A percentile compares a stretch with the other conserved stretches of the same genome.
Conservation (phyloP, 2,888 invertebrate genomes). For the Cataglyphis albicans region DNA sequence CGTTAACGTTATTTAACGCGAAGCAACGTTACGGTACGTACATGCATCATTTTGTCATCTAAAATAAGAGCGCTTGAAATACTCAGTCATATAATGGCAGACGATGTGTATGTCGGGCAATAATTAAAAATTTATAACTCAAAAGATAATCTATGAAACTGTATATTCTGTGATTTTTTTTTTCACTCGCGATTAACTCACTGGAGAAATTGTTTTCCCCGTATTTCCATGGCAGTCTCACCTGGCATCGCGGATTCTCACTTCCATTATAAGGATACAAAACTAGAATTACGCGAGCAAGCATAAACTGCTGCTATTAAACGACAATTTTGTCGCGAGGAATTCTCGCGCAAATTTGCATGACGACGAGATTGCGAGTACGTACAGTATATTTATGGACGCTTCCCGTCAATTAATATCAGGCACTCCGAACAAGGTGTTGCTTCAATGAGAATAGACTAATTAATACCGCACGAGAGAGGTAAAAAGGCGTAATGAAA, state of each 20-base stretch:
- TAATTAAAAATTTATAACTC: slow-evolving; percentile 28
- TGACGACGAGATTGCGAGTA: slow-evolving; percentile 44
- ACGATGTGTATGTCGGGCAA: background rate
- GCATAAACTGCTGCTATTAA: background rate
- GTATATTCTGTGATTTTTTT: background rate
- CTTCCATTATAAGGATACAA: slow-evolving; percentile 1
- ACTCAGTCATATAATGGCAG: background rate
- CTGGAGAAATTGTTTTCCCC: slow-evolving; percentile 50
- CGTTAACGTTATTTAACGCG: slow-evolving; percentile 73
- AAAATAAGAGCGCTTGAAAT: slow-evolving; percentile 2
- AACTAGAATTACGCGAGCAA: background rate
- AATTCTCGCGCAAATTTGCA: slow-evolving; percentile 55
- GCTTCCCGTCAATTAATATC: slow-evolving; percentile 78
- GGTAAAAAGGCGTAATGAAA: slow-evolving; percentile 11
- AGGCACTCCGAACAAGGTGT: slow-evolving; percentile 83
- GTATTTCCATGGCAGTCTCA: slow-evolving; percentile 23
- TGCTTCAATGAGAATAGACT: slow-evolving; percentile 78
- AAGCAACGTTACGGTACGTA: slow-evolving; percentile 74
- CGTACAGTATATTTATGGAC: slow-evolving; percentile 61
- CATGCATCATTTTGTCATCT: slow-evolving; percentile 50
- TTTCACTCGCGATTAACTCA: background rate
- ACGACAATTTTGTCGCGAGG: background rate
- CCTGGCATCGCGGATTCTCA: background rate
- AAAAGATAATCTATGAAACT: background rate
- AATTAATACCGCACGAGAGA: slow-evolving; percentile 59